Base-by-base conservation (phyloP, 2,113 vertebrate species). In the Empidonax traillii region DNA sequence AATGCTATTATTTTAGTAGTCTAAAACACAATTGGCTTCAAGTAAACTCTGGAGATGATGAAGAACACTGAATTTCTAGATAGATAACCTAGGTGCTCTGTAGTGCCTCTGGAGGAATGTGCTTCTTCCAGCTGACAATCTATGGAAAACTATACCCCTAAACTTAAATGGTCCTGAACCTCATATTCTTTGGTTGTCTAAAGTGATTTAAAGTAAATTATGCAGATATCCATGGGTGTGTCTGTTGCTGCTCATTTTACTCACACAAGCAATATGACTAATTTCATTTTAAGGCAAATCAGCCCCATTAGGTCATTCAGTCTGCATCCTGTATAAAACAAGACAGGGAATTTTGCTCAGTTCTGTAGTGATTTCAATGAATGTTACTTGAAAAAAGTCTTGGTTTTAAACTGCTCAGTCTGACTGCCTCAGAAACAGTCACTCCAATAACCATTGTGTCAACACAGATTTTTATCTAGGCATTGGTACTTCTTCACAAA, bases 201-300 rank as follows among this genome's bases (percentile, higher is more conserved):
- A 62, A 83, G 33, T 43, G 25, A 83, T 93, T 90, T 88, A 62
- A 88, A 93, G 62, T 63, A 80, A 90, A 83, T 88, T 92, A 77
- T 74, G 68, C 55, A 82, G 93, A 88, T 95, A 86, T 35, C 14
- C 58, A 83, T 0, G 21, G 90, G 85, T 92, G 63, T 76, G 85
- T 80, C 85, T 85, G 59, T 23, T 90, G 51, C 41, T 66, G 31
- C 22, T 75, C 76, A 55, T 74, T 93, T 94, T 83, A 86, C 51
- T 92, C 92, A 86, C 59, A 67, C 59, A 92, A 85, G 28, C 14
- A 92, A 55, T 47, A 77, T 90, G 90, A 93, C 55, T 92, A 93
- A 93, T 82, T 87, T 49, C 69, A 55, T 93, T 94, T 85, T 80
- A 86, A 92, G 74, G 85, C 17, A 16, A 69, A 62, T 88, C 55